phyloP scores from a whole-genome alignment of 2,113 vertebrate genomes.

The Tragelaphus scriptus region DNA sequence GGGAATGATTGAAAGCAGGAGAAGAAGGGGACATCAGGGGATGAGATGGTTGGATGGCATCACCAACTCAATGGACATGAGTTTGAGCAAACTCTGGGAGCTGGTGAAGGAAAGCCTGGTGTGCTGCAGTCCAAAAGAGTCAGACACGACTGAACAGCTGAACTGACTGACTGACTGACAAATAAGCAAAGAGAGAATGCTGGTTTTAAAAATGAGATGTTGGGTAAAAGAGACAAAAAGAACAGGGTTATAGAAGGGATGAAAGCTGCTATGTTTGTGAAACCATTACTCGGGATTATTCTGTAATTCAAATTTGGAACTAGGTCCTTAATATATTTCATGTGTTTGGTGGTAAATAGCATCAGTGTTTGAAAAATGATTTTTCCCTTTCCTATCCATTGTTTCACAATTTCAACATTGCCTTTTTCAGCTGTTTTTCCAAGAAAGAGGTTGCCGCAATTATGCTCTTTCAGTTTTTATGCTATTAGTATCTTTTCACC shows the following conservation, averaged over 20 bases:
- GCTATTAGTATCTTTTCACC: background rate
- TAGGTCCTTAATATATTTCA: background rate
- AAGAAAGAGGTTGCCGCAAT: background rate
- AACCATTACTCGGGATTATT: background rate
- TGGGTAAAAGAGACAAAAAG: background rate
- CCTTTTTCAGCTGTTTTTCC: background rate
- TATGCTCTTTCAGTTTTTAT: background rate
- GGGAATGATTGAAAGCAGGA: background rate
- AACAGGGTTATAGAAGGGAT: background rate
- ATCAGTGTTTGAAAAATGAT: background rate
- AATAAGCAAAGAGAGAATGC: background rate
- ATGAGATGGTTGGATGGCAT: background rate
- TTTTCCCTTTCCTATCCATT: background rate
- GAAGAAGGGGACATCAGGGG: background rate
- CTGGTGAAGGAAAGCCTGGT: too few relatives aligned
- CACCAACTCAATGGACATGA: too few relatives aligned
- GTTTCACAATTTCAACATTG: background rate
- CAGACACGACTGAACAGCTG: background rate
- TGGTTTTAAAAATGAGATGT: conserved; percentile 30
- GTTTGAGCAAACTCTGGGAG: too few relatives aligned
- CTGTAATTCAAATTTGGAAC: background rate
- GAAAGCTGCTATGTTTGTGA: background rate
- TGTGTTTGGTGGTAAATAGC: conserved; percentile 5
- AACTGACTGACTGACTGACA: background rate
- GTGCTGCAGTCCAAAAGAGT: background rate